Evolutionary conservation across 1,140 invertebrate genomes (phyloP).

Genomic region (Ceratina australensis): DNA sequence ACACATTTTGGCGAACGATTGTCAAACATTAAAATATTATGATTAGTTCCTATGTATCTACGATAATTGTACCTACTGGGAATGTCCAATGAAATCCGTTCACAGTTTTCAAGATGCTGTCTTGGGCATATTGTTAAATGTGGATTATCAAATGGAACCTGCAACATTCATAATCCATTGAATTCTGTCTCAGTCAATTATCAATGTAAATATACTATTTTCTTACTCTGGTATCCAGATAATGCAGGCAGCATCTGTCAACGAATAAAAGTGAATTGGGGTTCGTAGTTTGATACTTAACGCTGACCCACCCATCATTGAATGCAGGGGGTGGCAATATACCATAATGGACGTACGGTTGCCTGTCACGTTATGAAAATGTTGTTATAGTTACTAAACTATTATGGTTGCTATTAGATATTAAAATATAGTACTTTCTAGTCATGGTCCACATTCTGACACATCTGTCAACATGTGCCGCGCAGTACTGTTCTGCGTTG

Average conservation of each 20-base stretch:
- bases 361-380: no score
- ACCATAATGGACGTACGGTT: constrained; percentile 48
- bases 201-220: constrained; percentile 8
- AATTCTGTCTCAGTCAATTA: constrained; percentile 20
- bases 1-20: constrained; percentile 66
- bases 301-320: constrained; percentile 70
- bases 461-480: constrained; percentile 60
- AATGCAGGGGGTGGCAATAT: constrained; percentile 50
- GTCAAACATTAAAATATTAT: constrained; percentile 71
- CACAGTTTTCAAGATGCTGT: constrained; percentile 69
- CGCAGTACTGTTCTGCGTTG: constrained; percentile 66
- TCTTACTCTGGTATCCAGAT: constrained; percentile 71
- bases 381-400: no score
- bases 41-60: constrained; percentile 72
- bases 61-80: constrained; percentile 65
- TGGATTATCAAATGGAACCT: constrained; percentile 62
- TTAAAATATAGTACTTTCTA: no score
- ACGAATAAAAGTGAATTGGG: constrained; percentile 67
- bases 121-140: constrained; percentile 71
- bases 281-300: constrained; percentile 67
- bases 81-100: constrained; percentile 65
- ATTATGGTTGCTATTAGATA: no score
- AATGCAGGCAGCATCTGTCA: constrained; percentile 73
- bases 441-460: constrained; percentile 70
- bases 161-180: constrained; percentile 20